Percentiles rank a stretch among this genome's conserved stretches.
phyloP scores from a whole-genome alignment of 1,140 invertebrate genomes.

The Pentalonia nigronervosa region DNA sequence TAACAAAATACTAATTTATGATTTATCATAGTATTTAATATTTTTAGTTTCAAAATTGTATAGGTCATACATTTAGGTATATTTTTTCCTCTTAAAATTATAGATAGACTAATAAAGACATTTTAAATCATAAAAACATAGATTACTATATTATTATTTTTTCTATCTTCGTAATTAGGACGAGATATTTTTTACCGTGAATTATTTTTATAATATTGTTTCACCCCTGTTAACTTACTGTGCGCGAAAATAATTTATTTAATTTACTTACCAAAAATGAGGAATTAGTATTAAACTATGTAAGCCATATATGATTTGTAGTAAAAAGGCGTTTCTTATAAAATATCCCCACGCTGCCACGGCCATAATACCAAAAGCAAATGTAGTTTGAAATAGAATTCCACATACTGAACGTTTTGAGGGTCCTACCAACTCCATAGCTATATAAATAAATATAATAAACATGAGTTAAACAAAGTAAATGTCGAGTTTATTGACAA shows the following conservation, averaged over 20 bases:
- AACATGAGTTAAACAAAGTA: neutral
- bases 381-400: slow-evolving; percentile 79
- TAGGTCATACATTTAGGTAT: too few species aligned
- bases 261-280: slow-evolving; percentile 74
- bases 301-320: slow-evolving; percentile 82
- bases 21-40: too few species aligned
- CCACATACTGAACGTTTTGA: slow-evolving; percentile 83
- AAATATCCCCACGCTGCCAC: slow-evolving; percentile 83
- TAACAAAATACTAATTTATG: too few species aligned
- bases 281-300: slow-evolving; percentile 76
- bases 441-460: slow-evolving; percentile 62
- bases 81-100: too few species aligned
- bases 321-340: slow-evolving; percentile 75
- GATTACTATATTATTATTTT: neutral
- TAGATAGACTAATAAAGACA: neutral
- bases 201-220: neutral
- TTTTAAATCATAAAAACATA: too few species aligned
- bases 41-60: too few species aligned
- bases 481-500: neutral
- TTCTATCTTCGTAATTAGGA: neutral
- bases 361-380: slow-evolving; percentile 82
- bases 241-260: neutral
- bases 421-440: slow-evolving; percentile 87
- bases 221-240: neutral
- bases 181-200: neutral